These are phyloP conservation scores for Agrotis puta DNA, from an alignment of 2,888 invertebrate genomes.

Conservation along the genomic window DNA sequence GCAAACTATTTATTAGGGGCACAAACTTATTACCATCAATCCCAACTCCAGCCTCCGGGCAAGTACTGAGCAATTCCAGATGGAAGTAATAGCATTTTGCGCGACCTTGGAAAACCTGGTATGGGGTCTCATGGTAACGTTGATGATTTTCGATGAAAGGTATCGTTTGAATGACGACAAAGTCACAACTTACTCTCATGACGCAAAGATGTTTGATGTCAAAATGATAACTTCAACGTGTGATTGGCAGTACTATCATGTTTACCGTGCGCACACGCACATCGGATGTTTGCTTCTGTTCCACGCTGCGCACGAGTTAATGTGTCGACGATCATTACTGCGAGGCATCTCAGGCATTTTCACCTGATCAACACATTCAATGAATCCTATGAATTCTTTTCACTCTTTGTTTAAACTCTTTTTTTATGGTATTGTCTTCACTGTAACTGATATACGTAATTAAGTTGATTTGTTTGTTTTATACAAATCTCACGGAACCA, in stretches of 20 bases:
- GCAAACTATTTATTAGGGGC: too few relatives aligned
- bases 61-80: too few relatives aligned
- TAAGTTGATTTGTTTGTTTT: neutral
- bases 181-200: too few relatives aligned
- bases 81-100: too few relatives aligned
- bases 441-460: neutral
- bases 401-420: constrained; percentile 47
- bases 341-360: constrained; percentile 65
- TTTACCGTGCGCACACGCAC: constrained; percentile 31
- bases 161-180: too few relatives aligned
- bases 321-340: constrained; percentile 57
- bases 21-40: too few relatives aligned
- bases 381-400: constrained; percentile 52
- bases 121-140: neutral
- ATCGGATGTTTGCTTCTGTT: constrained; percentile 46
- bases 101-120: too few relatives aligned
- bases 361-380: constrained; percentile 62
- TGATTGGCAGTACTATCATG: constrained; percentile 12
- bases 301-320: constrained; percentile 52
- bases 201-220: too few relatives aligned
- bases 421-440: constrained; percentile 20
- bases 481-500: too few relatives aligned
- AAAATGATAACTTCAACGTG: neutral
- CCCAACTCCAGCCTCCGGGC: too few relatives aligned
- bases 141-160: neutral